Evolutionary conservation across 2,113 vertebrate genomes (phyloP).

Genomic region (Pontoporia blainvillei): DNA sequence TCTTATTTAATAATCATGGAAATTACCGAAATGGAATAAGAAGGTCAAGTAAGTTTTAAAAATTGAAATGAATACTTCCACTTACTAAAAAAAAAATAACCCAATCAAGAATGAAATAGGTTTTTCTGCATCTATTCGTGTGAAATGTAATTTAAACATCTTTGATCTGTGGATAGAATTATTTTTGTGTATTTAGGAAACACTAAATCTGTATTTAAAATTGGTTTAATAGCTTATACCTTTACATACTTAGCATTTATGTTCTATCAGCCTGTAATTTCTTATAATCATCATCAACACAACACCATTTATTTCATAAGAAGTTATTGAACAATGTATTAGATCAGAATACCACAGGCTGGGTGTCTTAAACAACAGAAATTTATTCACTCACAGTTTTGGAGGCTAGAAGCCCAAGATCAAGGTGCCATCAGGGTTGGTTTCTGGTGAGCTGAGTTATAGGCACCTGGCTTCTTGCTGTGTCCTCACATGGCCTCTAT

Average conservation of each 20-base stretch:
- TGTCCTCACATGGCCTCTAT: neutral
- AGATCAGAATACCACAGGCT: neutral
- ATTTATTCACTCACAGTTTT: neutral
- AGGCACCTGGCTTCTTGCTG: neutral
- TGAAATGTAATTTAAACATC: conserved; percentile 57
- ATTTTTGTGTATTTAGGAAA: neutral
- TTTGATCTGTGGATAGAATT: conserved; percentile 54
- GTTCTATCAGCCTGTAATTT: neutral
- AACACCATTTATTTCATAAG: neutral
- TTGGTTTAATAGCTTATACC: neutral
- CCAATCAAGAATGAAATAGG: conserved; percentile 76
- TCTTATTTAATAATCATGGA: conserved; percentile 68
- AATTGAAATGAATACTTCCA: conserved; percentile 71
- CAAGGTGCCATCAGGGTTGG: neutral
- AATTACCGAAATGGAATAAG: conserved; percentile 73
- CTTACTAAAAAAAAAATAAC: conserved; percentile 58
- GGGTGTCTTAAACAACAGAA: neutral
- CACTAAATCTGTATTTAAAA: neutral
- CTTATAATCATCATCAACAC: neutral
- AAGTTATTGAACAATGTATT: neutral
- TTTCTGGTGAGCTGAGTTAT: neutral
- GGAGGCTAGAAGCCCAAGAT: neutral
- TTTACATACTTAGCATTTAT: neutral
- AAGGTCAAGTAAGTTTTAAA: conserved; percentile 76
- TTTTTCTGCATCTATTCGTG: conserved; percentile 67